Conservation (phyloP, 2,888 invertebrate genomes). For the Pardosa pseudoannulata region DNA sequence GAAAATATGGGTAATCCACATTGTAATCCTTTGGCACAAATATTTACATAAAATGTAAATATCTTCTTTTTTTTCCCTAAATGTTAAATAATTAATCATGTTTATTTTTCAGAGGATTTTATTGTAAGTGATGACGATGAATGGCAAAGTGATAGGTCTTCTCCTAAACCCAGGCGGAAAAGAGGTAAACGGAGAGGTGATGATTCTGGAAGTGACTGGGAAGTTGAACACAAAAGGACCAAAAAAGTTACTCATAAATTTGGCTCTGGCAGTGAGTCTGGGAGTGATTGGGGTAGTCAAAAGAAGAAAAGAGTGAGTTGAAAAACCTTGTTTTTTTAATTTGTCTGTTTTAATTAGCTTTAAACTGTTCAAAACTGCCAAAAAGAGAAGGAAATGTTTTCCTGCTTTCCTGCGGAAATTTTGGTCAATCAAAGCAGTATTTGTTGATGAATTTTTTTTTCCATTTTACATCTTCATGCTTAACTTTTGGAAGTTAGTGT, state of each 20-base stretch:
- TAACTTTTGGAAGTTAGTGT: too few relatives aligned
- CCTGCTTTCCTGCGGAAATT: too few relatives aligned
- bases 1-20: too few relatives aligned
- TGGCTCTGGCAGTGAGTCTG: slow-evolving; percentile 70
- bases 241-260: slow-evolving; percentile 60
- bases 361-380: too few relatives aligned
- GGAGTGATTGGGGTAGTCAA: slow-evolving; percentile 73
- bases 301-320: slow-evolving; percentile 64
- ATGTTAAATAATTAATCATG: not conserved
- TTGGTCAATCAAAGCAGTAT: too few relatives aligned
- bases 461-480: too few relatives aligned
- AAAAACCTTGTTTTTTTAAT: not conserved
- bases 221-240: slow-evolving; percentile 70
- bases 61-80: too few relatives aligned
- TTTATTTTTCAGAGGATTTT: slow-evolving; percentile 71
- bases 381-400: too few relatives aligned
- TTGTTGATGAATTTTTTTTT: too few relatives aligned
- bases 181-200: slow-evolving; percentile 34
- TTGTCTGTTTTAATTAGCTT: too few relatives aligned
- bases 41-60: too few relatives aligned
- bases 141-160: slow-evolving; percentile 67
- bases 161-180: slow-evolving; percentile 52
- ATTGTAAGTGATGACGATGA: slow-evolving; percentile 74
- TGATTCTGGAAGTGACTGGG: slow-evolving; percentile 74
- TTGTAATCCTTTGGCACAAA: too few relatives aligned